Evolutionary conservation across 2,888 invertebrate species (phyloP).

Genomic region (Drosophila rubida): DNA sequence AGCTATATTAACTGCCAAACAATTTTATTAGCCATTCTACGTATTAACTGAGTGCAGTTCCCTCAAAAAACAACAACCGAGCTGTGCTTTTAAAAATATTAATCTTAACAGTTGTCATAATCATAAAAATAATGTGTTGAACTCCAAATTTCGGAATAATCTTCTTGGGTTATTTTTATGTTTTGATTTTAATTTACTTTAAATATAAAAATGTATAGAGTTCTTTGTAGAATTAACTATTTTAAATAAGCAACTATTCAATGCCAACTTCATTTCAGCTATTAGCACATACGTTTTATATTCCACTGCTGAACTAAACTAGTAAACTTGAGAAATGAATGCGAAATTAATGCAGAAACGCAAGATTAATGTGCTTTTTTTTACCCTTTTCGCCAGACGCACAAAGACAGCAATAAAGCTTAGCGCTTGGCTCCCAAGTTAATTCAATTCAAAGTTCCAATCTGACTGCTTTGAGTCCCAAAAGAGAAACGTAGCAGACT

Average conservation of each 20-base stretch:
- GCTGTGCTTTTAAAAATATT: neutral
- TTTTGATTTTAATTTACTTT: neutral
- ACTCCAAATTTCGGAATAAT: too few relatives aligned
- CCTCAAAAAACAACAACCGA: too few relatives aligned
- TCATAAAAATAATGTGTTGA: too few relatives aligned
- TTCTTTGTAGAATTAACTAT: too few relatives aligned
- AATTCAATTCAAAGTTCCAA: neutral
- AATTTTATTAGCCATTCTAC: conserved; percentile 4
- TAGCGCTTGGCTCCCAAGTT: neutral
- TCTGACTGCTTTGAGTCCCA: neutral
- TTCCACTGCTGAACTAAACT: neutral
- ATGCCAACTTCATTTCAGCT: neutral
- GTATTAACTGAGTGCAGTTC: neutral
- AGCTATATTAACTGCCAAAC: conserved; percentile 10
- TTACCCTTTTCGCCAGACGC: neutral
- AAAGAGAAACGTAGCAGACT: neutral
- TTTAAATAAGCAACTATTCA: too few relatives aligned
- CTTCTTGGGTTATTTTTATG: too few relatives aligned
- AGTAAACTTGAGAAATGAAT: neutral
- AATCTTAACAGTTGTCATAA: neutral
- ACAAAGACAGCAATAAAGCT: neutral
- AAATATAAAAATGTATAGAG: too few relatives aligned
- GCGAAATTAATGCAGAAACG: neutral
- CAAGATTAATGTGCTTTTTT: conserved; percentile 4
- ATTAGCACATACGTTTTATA: too few relatives aligned